A percentile compares a stretch with the other conserved stretches of the same genome.
Evolutionary conservation across 2,888 invertebrate species (phyloP).

Genomic region (Nomada fabriciana): DNA sequence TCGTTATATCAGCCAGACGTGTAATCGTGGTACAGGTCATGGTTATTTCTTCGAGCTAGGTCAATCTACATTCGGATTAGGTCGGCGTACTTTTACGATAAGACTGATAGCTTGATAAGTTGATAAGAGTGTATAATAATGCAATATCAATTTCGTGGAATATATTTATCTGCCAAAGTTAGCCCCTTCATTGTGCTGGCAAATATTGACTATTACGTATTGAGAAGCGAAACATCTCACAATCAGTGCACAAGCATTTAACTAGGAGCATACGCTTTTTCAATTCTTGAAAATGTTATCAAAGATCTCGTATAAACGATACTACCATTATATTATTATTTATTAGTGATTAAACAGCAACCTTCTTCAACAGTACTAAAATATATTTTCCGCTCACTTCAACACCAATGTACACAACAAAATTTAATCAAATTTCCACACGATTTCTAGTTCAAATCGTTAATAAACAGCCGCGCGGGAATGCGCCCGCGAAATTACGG

Average conservation of each 20-base stretch:
- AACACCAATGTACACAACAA: not conserved
- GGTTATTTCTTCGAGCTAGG: slow-evolving; percentile 54
- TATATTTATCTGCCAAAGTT: not conserved
- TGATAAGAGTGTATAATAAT: not conserved
- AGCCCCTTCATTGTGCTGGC: not conserved
- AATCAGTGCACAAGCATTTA: not conserved
- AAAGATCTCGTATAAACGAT: too few species aligned
- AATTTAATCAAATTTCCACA: not conserved
- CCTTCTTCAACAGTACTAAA: too few species aligned
- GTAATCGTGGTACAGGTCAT: slow-evolving; percentile 64
- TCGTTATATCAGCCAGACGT: slow-evolving; percentile 47
- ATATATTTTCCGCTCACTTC: not conserved
- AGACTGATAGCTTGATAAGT: slow-evolving; percentile 12
- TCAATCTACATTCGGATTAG: slow-evolving; percentile 15
- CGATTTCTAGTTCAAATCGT: not conserved
- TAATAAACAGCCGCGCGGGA: not conserved
- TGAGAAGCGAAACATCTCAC: not conserved
- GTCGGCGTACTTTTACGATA: slow-evolving; percentile 12
- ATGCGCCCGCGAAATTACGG: not conserved
- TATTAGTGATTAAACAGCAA: too few species aligned
- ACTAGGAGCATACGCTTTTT: not conserved
- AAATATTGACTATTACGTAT: not conserved
- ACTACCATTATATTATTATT: not conserved
- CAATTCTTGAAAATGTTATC: too few species aligned
- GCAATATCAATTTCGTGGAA: slow-evolving; percentile 15